Evolutionary conservation across 2,797 vertebrate species (phyloP).

Genomic region (Phaenicophaeus curvirostris): DNA sequence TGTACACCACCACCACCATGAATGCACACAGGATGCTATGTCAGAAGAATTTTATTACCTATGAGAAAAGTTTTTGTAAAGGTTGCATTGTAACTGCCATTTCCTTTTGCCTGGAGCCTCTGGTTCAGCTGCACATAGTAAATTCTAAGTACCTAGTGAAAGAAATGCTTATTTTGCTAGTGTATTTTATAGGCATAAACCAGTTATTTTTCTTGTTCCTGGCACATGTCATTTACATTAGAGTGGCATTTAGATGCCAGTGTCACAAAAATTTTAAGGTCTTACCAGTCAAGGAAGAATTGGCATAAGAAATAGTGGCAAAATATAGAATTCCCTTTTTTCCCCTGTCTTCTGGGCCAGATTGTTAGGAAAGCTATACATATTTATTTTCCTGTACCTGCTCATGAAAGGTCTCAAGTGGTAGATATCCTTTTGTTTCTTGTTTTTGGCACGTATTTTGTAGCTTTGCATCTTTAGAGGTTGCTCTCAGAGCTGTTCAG

Average conservation of each 20-base stretch:
- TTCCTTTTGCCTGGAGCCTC: not conserved
- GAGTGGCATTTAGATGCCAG: not conserved
- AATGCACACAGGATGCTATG: fast-evolving
- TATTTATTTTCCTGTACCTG: not conserved
- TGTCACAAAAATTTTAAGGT: not conserved
- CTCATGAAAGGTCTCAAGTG: not conserved
- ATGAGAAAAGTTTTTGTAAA: not conserved
- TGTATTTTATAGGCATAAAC: not conserved
- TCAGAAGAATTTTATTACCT: not conserved
- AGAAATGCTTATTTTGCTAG: not conserved
- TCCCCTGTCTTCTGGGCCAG: not conserved
- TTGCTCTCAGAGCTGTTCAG: not conserved
- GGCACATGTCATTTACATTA: not conserved
- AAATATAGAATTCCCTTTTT: not conserved
- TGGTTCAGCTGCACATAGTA: not conserved
- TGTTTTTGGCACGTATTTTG: not conserved
- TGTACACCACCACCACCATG: not conserved
- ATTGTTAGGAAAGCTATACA: not conserved
- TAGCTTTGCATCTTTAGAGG: not conserved
- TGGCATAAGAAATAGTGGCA: not conserved
- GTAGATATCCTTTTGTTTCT: not conserved
- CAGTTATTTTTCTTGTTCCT: not conserved
- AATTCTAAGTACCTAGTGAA: not conserved
- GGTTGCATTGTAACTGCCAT: not conserved
- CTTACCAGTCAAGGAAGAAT: not conserved